Percentiles rank a stretch among this genome's conserved stretches.
phyloP scores from a whole-genome alignment of 2,888 invertebrate species.

The Mythimna lalbum region DNA sequence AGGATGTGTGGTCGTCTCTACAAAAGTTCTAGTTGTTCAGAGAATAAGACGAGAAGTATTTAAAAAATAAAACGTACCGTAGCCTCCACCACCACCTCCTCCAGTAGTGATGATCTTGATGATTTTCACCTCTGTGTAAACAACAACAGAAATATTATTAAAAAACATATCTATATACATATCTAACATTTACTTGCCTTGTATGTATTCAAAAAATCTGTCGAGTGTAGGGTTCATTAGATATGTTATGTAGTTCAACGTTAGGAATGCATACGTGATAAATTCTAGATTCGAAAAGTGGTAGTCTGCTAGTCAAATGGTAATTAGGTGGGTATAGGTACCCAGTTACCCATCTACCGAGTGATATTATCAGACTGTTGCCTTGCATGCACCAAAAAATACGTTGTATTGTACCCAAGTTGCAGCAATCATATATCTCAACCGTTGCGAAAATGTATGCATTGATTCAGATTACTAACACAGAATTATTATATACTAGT shows the following conservation, averaged over 20 bases:
- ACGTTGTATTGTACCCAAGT: background rate
- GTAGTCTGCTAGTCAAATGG: background rate
- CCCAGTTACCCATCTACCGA: background rate
- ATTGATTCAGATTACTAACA: background rate
- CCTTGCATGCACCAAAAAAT: background rate
- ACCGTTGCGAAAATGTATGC: background rate
- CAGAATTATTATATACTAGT: background rate
- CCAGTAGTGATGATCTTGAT: slow-evolving; percentile 64
- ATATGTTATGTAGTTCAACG: background rate
- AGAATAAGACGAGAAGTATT: background rate
- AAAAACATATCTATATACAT: background rate
- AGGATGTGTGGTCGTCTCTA: background rate
- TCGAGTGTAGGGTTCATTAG: background rate
- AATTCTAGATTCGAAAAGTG: too few species aligned
- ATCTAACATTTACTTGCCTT: background rate
- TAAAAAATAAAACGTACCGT: slow-evolving; percentile 63
- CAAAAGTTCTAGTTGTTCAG: background rate
- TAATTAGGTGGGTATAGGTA: background rate
- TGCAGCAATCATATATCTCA: background rate
- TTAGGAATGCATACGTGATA: background rate
- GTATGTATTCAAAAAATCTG: background rate
- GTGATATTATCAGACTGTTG: background rate
- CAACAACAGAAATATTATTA: background rate
- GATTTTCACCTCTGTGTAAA: slow-evolving; percentile 66
- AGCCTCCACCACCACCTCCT: slow-evolving; percentile 72